Conservation (phyloP, 1,140 invertebrate species). For the Heliconius congener region DNA sequence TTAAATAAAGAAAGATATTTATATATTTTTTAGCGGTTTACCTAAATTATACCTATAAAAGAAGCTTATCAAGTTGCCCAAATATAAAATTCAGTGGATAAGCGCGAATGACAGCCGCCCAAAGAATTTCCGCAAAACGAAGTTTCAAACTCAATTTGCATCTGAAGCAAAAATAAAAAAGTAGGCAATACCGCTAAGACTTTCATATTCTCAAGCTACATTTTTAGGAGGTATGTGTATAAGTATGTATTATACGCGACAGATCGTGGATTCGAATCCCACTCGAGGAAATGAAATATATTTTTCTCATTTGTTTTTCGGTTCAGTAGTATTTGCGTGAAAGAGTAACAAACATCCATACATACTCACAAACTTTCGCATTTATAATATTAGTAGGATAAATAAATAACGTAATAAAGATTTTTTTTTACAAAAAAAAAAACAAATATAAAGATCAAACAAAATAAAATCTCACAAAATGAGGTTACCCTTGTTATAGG, state of each 20-base stretch:
- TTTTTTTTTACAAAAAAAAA: not conserved
- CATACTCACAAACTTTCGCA: too few relatives aligned
- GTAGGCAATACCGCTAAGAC: constrained; percentile 47
- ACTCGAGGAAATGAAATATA: not conserved
- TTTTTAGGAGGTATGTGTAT: not conserved
- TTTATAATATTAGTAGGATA: too few relatives aligned
- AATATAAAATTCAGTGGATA: constrained; percentile 24
- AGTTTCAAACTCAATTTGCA: constrained; percentile 65
- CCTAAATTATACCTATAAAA: constrained; percentile 5
- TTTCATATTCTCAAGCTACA: constrained; percentile 8
- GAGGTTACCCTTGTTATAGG: not conserved
- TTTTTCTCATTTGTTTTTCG: too few relatives aligned
- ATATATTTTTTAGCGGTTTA: not conserved
- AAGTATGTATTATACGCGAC: not conserved
- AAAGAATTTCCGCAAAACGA: constrained; percentile 53
- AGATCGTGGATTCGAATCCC: too few relatives aligned
- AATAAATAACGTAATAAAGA: too few relatives aligned
- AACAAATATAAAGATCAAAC: not conserved
- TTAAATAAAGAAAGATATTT: not conserved
- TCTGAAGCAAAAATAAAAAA: constrained; percentile 59
- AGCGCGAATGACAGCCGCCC: constrained; percentile 37
- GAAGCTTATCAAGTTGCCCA: constrained; percentile 15
- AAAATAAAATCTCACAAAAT: not conserved
- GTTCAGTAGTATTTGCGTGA: too few relatives aligned
- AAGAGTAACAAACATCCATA: too few relatives aligned